Base-by-base conservation (phyloP, 2,797 vertebrate genomes). In the Rhinella marina region DNA sequence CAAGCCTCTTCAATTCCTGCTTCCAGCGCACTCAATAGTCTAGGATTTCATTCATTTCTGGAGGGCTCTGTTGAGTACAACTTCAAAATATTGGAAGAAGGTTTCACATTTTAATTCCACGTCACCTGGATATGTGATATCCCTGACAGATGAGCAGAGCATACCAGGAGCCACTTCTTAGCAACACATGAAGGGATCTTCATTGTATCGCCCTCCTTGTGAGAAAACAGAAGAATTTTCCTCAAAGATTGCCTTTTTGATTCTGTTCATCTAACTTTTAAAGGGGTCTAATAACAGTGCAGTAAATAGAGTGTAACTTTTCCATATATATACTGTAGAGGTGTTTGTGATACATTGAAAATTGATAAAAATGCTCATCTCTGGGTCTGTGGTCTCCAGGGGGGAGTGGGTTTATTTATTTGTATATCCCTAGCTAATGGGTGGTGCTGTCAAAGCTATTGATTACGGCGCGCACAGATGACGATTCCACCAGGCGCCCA, bases 31-130 rank as follows among this genome's bases (percentile, higher is more conserved):
- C 48, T 82, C 84, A 89, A 52, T 83, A 79, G 88, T 86, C 86
- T 89, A 83, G 78, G 23, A 86, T 89, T 89, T 78, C 88, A 83
- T 25, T 57, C 29, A 61, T 86, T 86, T 82, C 88, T 83, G 59
- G 80, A 86, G 84, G 84, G 80, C 80, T 86, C 61, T 41, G 56
- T 41, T 25, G 75, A 89, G 16, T 75, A 54, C 48, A 50, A 76
- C 86, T 52, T 82, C 48, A 66, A 59, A 87, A 82, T 82, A 86
- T 77, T 86, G 72, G 57, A 76, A 73, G 77, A 85, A 66, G 66
- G 68, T 85, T 78, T 86, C 72, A 81, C 70, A 57, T 77, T 86
- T 77, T 77, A 27, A 86, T 86, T 48, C 59, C 75, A 56, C 77
- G 80, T 86, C 72, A 86, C 19, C 59, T 89, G 73, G 82, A 86